phyloP scores from a whole-genome alignment of 37 sponge, comb jelly and placozoan genomes.

The Cladorhizidae sp. region DNA sequence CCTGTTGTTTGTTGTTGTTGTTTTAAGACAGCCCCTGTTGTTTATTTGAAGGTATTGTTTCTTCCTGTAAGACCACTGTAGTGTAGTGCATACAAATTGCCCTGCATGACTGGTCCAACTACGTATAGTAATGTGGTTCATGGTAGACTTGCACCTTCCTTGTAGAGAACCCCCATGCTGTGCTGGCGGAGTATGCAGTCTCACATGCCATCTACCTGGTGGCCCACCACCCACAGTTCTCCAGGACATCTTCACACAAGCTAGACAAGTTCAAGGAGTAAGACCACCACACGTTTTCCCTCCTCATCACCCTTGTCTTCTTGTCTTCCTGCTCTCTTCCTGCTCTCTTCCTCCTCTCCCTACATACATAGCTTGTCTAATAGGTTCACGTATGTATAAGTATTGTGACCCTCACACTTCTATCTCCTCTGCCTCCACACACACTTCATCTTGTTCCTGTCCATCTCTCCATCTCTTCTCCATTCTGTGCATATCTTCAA shows the following conservation, averaged over 20 bases:
- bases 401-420: neutral
- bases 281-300: neutral
- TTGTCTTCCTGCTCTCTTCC: neutral
- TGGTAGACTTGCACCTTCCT: no score
- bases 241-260: slow-evolving; percentile 37
- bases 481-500: neutral
- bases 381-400: no score
- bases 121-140: no score
- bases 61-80: no score
- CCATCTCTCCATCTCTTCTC: neutral
- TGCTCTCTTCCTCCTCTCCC: no score
- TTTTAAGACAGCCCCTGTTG: no score
- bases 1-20: no score
- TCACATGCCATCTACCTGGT: slow-evolving; percentile 76
- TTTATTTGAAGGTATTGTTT: no score
- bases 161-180: slow-evolving; percentile 55
- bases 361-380: no score
- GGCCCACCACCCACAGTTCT: slow-evolving; percentile 83
- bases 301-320: no score
- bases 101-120: no score
- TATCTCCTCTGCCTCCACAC: neutral
- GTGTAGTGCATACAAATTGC: no score
- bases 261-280: slow-evolving; percentile 77
- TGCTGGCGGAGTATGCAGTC: slow-evolving; percentile 85
- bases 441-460: neutral